These are phyloP conservation scores for Archegozetes longisetosus DNA, from an alignment of 1,140 invertebrate genomes.

Conservation along the genomic window DNA sequence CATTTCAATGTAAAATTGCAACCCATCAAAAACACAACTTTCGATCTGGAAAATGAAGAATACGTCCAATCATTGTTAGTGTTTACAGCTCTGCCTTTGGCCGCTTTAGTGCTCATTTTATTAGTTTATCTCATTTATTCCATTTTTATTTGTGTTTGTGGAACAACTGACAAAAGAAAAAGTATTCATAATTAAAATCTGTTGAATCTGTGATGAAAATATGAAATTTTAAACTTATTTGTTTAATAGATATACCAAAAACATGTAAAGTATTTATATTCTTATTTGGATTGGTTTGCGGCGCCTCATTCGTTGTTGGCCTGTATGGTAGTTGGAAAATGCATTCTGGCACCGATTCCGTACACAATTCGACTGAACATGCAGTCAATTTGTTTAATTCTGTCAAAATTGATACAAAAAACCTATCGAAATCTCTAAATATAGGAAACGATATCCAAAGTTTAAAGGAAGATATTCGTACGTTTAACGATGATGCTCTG, in stretches of 20 bases:
- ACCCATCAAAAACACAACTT: no score
- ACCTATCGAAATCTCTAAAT: background rate
- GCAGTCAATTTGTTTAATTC: background rate
- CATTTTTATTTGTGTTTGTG: no score
- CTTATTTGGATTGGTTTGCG: background rate
- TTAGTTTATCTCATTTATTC: no score
- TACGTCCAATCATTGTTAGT: no score
- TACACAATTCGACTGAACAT: background rate
- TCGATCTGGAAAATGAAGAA: no score
- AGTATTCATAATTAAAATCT: no score
- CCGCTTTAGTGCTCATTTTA: no score
- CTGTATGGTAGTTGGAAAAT: background rate
- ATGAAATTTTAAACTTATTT: no score
- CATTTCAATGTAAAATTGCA: no score
- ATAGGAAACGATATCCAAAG: background rate
- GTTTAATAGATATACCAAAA: background rate
- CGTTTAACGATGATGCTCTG: background rate
- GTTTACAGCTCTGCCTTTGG: no score
- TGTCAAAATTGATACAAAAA: background rate
- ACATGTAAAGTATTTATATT: background rate
- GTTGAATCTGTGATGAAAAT: no score
- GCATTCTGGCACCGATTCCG: background rate
- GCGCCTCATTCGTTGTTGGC: background rate
- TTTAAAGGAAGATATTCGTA: background rate
- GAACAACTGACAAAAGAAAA: no score